Percentiles rank a stretch among this genome's conserved stretches.
Evolutionary conservation across 2,888 invertebrate genomes (phyloP).

Genomic region (Mesorhabditis sp.): DNA sequence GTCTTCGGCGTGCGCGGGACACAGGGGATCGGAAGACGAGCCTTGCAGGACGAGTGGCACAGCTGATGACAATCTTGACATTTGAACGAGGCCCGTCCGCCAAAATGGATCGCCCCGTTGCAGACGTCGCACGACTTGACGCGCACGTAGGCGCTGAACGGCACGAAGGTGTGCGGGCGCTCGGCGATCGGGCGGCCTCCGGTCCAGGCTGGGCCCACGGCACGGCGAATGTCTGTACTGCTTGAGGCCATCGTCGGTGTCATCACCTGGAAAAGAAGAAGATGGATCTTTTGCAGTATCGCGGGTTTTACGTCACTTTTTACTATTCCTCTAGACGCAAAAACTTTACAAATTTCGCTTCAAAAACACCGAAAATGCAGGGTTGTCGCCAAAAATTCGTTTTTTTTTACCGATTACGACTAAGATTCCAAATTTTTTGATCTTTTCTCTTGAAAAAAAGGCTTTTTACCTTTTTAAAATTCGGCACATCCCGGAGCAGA

Average conservation of each 20-base stretch:
- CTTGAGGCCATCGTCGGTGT: background rate
- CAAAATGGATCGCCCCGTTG: conserved; percentile 23
- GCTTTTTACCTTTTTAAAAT: no score
- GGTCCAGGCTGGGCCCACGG: conserved; percentile 13
- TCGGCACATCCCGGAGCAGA: background rate
- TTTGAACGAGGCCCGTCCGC: conserved; percentile 24
- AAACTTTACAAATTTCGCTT: no score
- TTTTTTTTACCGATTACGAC: no score
- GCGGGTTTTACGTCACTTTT: no score
- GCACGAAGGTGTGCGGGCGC: conserved; percentile 18
- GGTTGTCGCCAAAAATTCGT: no score
- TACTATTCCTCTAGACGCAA: no score
- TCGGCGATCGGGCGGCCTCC: conserved; percentile 9
- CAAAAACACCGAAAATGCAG: no score
- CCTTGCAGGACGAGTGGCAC: conserved; percentile 28
- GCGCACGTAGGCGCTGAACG: conserved; percentile 8
- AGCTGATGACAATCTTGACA: conserved; percentile 42
- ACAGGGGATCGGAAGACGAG: conserved; percentile 16
- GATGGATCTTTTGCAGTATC: no score
- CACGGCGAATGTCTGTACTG: conserved; percentile 5
- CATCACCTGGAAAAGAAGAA: background rate
- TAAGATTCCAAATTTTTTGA: no score
- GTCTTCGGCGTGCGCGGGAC: conserved; percentile 13
- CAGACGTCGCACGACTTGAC: conserved; percentile 41
- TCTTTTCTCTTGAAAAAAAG: no score